Percentiles rank a stretch among this genome's conserved stretches.
phyloP scores from a whole-genome alignment of 2,888 invertebrate species.

The Iphiclides podalirius region DNA sequence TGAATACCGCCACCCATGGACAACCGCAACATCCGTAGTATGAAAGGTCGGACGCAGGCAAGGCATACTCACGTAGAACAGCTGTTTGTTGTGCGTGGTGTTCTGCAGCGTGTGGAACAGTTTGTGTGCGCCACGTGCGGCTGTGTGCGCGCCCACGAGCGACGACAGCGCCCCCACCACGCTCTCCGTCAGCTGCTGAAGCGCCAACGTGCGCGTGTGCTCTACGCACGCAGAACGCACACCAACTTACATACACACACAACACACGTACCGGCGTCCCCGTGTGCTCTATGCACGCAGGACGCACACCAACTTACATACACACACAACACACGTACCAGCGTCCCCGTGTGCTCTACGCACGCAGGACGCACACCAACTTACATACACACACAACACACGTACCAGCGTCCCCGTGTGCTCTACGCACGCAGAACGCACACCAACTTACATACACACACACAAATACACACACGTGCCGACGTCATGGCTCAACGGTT shows the following conservation, averaged over 20 bases:
- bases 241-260: no score
- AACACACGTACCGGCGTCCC: no score
- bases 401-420: constrained; percentile 85
- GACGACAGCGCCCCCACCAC: constrained; percentile 90
- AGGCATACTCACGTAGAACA: constrained; percentile 91
- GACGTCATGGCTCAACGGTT: no score
- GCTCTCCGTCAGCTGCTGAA: constrained; percentile 84
- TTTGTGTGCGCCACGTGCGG: constrained; percentile 90
- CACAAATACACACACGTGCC: no score
- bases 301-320: no score
- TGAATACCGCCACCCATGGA: no score
- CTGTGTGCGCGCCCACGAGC: constrained; percentile 91
- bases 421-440: constrained; percentile 64
- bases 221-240: constrained; percentile 63
- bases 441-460: no score
- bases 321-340: no score
- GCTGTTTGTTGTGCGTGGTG: constrained; percentile 91
- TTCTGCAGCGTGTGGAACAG: constrained; percentile 93
- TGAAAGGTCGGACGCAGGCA: no score
- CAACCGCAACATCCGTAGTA: no score
- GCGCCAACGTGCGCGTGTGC: constrained; percentile 85
- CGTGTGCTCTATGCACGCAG: constrained; percentile 79
- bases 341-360: constrained; percentile 82
- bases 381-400: no score
- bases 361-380: no score